These are phyloP conservation scores for Mycetomoellerius zeteki DNA, from an alignment of 1,140 invertebrate genomes.

Conservation along the genomic window DNA sequence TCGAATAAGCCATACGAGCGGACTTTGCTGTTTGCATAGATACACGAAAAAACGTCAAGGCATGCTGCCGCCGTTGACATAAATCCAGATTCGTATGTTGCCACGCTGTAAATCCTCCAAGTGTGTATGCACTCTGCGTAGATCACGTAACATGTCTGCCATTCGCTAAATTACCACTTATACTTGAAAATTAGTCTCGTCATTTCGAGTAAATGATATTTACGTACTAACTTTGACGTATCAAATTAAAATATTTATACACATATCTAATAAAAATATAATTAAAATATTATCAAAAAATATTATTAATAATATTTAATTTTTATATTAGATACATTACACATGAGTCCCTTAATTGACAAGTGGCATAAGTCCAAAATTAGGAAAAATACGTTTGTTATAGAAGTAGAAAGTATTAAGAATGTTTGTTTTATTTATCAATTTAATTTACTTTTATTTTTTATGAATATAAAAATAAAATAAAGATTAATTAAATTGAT, in stretches of 20 bases:
- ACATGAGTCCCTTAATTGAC: no score
- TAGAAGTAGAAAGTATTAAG: no score
- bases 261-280: background rate
- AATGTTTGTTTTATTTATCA: no score
- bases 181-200: conserved; percentile 31
- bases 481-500: no score
- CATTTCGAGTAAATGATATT: background rate
- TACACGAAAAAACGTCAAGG: background rate
- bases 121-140: conserved; percentile 4
- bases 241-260: conserved; percentile 4
- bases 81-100: conserved; percentile 62
- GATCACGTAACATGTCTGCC: conserved; percentile 39
- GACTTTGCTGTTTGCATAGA: conserved; percentile 45
- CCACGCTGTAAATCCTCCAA: conserved; percentile 33
- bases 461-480: no score
- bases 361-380: no score
- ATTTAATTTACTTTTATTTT: no score
- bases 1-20: conserved; percentile 10
- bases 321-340: background rate
- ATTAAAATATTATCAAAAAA: background rate
- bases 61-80: conserved; percentile 18
- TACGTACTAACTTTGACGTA: background rate
- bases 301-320: background rate
- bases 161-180: conserved; percentile 21
- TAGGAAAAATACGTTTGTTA: no score